A percentile compares a stretch with the other conserved stretches of the same genome.
These are phyloP conservation scores for Melinaea marsaeus DNA, from an alignment of 2,888 invertebrate species.

Conservation along the genomic window DNA sequence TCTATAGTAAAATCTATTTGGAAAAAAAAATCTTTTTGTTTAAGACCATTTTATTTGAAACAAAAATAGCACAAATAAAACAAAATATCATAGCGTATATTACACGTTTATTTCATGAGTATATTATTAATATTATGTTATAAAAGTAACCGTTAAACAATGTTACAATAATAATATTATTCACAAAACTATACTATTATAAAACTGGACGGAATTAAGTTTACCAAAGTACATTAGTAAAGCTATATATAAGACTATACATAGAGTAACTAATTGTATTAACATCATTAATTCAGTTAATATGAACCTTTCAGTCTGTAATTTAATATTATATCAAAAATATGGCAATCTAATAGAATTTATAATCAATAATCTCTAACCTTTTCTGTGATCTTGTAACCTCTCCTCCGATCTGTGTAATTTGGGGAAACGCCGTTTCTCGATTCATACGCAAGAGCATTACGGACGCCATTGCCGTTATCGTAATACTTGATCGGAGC, in stretches of 20 bases:
- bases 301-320: slow-evolving; percentile 66
- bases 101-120: slow-evolving; percentile 68
- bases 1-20: too few relatives aligned
- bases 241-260: slow-evolving; percentile 74
- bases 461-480: slow-evolving; percentile 69
- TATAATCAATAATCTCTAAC: slow-evolving; percentile 66
- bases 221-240: slow-evolving; percentile 63
- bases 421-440: slow-evolving; percentile 56
- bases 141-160: slow-evolving; percentile 41
- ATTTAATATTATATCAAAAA: slow-evolving; percentile 45
- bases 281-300: slow-evolving; percentile 52
- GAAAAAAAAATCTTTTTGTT: too few relatives aligned
- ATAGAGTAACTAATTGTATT: slow-evolving; percentile 58
- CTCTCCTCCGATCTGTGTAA: slow-evolving; percentile 65
- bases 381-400: slow-evolving; percentile 70
- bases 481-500: slow-evolving; percentile 76
- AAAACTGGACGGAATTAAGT: slow-evolving; percentile 37
- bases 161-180: slow-evolving; percentile 39
- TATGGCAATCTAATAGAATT: slow-evolving; percentile 34
- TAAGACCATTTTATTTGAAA: too few relatives aligned
- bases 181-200: slow-evolving; percentile 40
- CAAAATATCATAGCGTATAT: slow-evolving; percentile 53
- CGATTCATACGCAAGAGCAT: slow-evolving; percentile 54
- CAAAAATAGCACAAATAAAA: slow-evolving; percentile 19
- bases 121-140: slow-evolving; percentile 47